Evolutionary conservation across 2,113 vertebrate genomes (phyloP), one percentile per base, ranked within the genome.

Genomic region (Poeciliopsis retropinna): DNA sequence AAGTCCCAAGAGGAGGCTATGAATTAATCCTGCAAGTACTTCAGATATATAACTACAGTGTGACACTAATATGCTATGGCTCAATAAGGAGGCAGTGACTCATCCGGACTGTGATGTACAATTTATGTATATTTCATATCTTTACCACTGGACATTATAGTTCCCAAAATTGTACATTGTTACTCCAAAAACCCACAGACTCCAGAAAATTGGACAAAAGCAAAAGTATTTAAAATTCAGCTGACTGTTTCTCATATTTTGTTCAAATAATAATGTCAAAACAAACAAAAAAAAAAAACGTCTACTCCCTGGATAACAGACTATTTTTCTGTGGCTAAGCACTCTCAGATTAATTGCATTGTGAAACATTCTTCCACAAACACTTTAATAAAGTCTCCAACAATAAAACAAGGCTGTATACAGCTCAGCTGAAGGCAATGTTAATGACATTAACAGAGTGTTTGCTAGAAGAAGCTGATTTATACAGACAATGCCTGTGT

Each of bases 391-490:
- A 74, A 81, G 60, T 76, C 31, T 62, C 29, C 28, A 13, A 65
- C 65, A 25, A 85, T 82, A 75, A 85, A 80, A 76, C 22, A 17
- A 44, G 25, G 29, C 64, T 68, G 61, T 41, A 34, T 28, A 72
- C 74, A 80, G 67, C 72, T 64, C 54, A 60, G 75, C 74, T 68
- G 60, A 81, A 66, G 12, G 60, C 71, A 37, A 78, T 67, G 74
- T 66, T 91, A 89, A 90, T 73, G 76, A 72, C 85, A 88, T 87
- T 84, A 89, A 82, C 86, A 87, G 82, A 83, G 62, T 31, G 54
- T 28, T 76, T 79, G 51, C 44, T 60, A 63, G 71, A 81, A 73
- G 70, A 65, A 64, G 22, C 22, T 75, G 70, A 83, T 83, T 87
- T 74, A 79, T 61, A 54, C 68, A 81, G 75, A 86, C 84, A 84